Base-by-base conservation (phyloP, 2,113 vertebrate genomes). In the Campylomormyrus numenius region DNA sequence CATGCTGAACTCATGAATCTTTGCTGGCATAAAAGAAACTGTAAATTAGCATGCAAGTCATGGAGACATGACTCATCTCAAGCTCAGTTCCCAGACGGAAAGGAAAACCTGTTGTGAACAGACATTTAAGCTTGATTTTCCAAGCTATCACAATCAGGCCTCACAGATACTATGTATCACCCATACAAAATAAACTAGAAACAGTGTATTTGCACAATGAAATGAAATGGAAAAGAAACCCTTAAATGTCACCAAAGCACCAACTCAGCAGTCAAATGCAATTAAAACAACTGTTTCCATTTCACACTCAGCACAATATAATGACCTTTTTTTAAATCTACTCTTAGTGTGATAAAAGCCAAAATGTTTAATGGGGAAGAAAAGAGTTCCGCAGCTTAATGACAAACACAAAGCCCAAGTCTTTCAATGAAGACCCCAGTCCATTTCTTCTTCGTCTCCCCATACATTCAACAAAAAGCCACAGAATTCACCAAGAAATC, bases 161-260 rank as follows among this genome's bases (percentile, higher is more conserved):
- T 27, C 62, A 70, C 62, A 70, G 45, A 83, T 46, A 85, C 42
- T 46, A 85, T 80, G 91, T 90, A 83, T 91, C 92, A 91, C 89
- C 52, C 90, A 90, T 92, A 93, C 90, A 92, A 92, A 91, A 89
- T 58, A 84, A 91, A 89, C 80, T n/a, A 52, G 62, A 88, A 90
- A 58, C 84, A 89, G 83, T 91, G 83, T 93, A 92, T 10, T 48
- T 86, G 84, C 90, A 93, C 92, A 93, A 52, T 88, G 80, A 42
- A 80, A 90, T 52, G 87, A 93, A 90, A 89, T 89, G 84, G 89
- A 90, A 92, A 92, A 92, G 91, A 90, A 92, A 92, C 77, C 66
- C 92, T 88, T 91, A 91, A 90, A 92, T 91, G 90, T 89, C 91
- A 90, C 10, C 88, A 87, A 91, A 49, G 90, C 91, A 92, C 88